Percentiles rank a stretch among this genome's conserved stretches.
These are phyloP conservation scores for Parazoanthus darwini DNA, from an alignment of 92 coral and sea anemone genomes.

Conservation along the genomic window DNA sequence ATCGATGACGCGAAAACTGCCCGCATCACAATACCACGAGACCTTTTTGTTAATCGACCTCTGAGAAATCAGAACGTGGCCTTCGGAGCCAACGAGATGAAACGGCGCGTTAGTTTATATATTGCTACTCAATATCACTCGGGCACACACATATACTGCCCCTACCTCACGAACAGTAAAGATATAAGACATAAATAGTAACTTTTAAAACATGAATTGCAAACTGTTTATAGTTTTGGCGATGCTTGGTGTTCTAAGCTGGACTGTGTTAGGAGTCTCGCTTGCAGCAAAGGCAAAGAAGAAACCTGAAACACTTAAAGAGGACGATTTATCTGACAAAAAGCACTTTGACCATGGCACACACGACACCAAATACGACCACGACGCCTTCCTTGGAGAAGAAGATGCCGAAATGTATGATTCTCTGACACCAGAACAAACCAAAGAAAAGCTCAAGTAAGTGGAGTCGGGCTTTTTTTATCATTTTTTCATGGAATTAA, in stretches of 20 bases:
- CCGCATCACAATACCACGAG: conserved; percentile 27
- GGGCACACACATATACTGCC: neutral
- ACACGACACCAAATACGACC: conserved; percentile 65
- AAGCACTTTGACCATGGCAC: conserved; percentile 57
- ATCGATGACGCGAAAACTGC: conserved; percentile 34
- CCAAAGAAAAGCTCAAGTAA: conserved; percentile 64
- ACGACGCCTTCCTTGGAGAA: conserved; percentile 81
- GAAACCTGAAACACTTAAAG: neutral
- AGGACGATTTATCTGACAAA: conserved; percentile 45
- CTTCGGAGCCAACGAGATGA: neutral
- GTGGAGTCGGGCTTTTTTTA: neutral
- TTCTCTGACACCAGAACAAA: conserved; percentile 49
- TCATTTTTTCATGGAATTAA: neutral
- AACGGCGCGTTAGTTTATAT: neutral
- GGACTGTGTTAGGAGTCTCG: neutral
- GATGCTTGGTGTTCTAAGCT: neutral
- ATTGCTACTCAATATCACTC: neutral
- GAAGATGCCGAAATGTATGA: conserved; percentile 57
- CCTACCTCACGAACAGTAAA: conserved; percentile 1
- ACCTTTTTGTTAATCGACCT: conserved; percentile 45
- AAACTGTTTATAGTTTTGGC: conserved; percentile 4
- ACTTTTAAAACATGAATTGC: conserved; percentile 18
- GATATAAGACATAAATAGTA: neutral
- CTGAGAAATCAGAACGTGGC: conserved; percentile 58
- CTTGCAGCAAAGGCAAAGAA: conserved; percentile 28